Conservation (phyloP, 2,888 invertebrate genomes). For the Lasioglossum morio region DNA sequence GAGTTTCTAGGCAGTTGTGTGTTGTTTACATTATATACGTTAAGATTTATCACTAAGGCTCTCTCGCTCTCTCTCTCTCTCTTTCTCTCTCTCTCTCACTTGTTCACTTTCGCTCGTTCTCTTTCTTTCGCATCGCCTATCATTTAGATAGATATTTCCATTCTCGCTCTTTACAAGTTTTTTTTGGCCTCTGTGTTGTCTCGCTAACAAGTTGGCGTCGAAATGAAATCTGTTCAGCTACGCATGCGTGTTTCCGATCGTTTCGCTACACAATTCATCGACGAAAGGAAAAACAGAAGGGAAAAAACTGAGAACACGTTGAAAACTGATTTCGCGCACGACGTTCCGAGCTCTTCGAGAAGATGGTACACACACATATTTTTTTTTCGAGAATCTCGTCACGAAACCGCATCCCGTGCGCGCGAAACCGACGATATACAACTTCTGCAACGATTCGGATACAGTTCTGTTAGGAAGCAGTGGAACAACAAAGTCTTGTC, state of each 20-base stretch:
- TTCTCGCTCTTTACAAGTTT: conserved; percentile 37
- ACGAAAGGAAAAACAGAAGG: conserved; percentile 15
- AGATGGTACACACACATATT: neutral
- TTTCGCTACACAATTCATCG: conserved; percentile 25
- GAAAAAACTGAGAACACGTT: conserved; percentile 62
- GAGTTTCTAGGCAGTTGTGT: conserved; percentile 83
- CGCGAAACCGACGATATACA: neutral
- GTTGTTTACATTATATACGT: conserved; percentile 73
- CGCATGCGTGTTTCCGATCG: conserved; percentile 44
- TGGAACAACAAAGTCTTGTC: neutral
- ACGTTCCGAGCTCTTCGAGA: conserved; percentile 51
- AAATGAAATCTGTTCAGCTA: conserved; percentile 49
- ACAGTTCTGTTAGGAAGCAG: conserved; percentile 5
- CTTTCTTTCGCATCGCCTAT: conserved; percentile 12
- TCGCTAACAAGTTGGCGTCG: conserved; percentile 35
- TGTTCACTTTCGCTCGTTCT: conserved; percentile 1
- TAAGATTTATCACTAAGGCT: conserved; percentile 68
- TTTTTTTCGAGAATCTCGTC: neutral
- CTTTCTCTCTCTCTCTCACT: conserved; percentile 11
- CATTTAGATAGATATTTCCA: neutral
- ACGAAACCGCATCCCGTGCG: neutral
- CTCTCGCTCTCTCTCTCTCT: conserved; percentile 12
- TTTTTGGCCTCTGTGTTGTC: conserved; percentile 43
- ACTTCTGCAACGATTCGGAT: neutral
- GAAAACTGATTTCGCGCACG: conserved; percentile 25